Base-by-base conservation (phyloP, 1,140 invertebrate species). In the Caerostris darwini region DNA sequence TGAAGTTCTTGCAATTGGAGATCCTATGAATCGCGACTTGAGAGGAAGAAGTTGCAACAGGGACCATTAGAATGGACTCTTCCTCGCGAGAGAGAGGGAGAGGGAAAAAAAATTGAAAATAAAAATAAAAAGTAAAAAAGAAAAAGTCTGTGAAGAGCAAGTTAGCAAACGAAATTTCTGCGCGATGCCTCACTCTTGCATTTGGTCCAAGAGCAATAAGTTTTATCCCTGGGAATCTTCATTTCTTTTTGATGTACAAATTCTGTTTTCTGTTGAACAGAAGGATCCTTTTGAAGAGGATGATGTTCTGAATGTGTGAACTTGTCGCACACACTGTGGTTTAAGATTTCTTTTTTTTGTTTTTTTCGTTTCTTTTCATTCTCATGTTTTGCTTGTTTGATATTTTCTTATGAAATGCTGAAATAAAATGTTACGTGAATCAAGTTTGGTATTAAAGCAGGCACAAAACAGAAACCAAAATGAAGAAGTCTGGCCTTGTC, bases 281-380 rank as follows among this genome's bases (percentile, higher is more conserved):
- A 17, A 67, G 61, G 5, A 53, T 8, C 34, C 71, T 77, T n/a
- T 77, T 71, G 71, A 77, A 77, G 69, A 10, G 34, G 7, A 77
- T n/a, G 71, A 12, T 77, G 3, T 77, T 77, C 71, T 77, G 71
- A 77, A 77, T 34, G 53, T 50, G 71, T 50, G 69, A 71, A 77
- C 71, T 53, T 77, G 53, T 77, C 71, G 53, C 50, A 77, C 50
- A 77, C 71, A 77, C 71, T 19, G 12, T 14, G 61, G 61, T 14
- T 50, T 3, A 50, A 34, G 19, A 5, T 71, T 71, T 71, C 3
- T 50, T 5, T 50, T 50, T 53, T 5, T 69, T 19, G 0, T 7
- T 69, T 19, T 69, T 19, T 4, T 5, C 17, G 5, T 6, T 17
- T n/a, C 67, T 69, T 6, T 6, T 69, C 17, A 7, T 69, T 71